Evolutionary conservation across 2,888 invertebrate genomes (phyloP).

Genomic region (Phyllotreta striolata): DNA sequence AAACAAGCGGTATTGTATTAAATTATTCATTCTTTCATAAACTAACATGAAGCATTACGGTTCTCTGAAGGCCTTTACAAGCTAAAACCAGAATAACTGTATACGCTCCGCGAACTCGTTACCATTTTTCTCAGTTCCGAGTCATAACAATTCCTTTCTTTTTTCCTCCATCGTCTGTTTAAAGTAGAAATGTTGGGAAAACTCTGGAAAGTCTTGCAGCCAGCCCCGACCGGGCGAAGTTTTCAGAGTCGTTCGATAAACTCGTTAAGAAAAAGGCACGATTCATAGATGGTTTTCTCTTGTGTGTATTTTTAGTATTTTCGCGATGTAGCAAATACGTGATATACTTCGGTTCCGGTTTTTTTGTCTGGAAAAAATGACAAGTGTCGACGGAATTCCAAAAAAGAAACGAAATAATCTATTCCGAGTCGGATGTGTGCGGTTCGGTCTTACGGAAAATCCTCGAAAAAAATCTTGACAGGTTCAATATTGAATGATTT

Average conservation of each 20-base stretch:
- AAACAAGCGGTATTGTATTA: neutral
- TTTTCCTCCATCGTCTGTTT: constrained; percentile 1
- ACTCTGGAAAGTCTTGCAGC: constrained; percentile 28
- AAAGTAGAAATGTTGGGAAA: constrained; percentile 25
- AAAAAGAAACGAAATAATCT: constrained; percentile 4
- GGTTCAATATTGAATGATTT: neutral
- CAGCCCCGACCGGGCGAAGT: constrained; percentile 21
- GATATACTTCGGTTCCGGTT: constrained; percentile 29
- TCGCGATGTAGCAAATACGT: constrained; percentile 34
- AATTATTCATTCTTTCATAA: constrained; percentile 14
- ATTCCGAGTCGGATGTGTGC: too few relatives aligned
- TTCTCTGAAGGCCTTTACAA: constrained; percentile 14
- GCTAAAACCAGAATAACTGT: constrained; percentile 5
- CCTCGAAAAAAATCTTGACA: neutral
- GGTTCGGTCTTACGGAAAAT: too few relatives aligned
- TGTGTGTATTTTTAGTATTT: constrained; percentile 34
- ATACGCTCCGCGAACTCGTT: constrained; percentile 10
- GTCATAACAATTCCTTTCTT: constrained; percentile 19
- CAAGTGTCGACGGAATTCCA: constrained; percentile 9
- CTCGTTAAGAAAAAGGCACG: constrained; percentile 37
- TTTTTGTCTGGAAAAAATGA: constrained; percentile 18
- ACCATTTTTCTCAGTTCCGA: constrained; percentile 15
- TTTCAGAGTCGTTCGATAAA: constrained; percentile 34
- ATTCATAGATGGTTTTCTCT: constrained; percentile 36
- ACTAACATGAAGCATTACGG: constrained; percentile 14